Base-by-base conservation (phyloP, 2,113 vertebrate genomes). In the Nestor notabilis region DNA sequence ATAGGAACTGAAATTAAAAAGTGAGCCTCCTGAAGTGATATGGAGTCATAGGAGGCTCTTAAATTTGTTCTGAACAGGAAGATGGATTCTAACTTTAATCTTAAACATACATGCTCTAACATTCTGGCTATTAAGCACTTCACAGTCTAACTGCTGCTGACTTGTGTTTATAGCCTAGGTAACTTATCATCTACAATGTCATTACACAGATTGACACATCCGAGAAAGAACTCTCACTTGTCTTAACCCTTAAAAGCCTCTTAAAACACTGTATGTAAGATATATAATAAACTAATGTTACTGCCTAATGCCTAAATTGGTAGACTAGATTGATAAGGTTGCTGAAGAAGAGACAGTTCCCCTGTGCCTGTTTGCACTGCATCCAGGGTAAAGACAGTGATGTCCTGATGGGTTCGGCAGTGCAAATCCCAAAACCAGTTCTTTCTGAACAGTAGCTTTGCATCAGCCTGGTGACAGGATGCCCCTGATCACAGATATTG, bases 351-450 rank as follows among this genome's bases (percentile, higher is more conserved):
- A 60, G 13, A 18, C 28, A 49, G 27, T 55, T 83, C 37, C 69
- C 7, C 0, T 56, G 35, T 84, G 37, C 15, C 50, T 35, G 17
- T 46, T 75, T 44, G 41, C 41, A 53, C 47, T 60, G 21, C 29
- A 37, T 5, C 8, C 47, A 60, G 28, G 35, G 61, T 13, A 85
- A 60, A 74, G 89, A 37, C 77, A 84, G 35, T 0, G 0, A 61
- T 3, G 2, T 49, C 31, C 49, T 58, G 56, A 21, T 0, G 5
- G 29, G 11, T 46, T 74, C 3, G 0, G 8, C 23, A 35, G 53
- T 24, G 47, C 89, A 66, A 90, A 76, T 68, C 70, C 74, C 75
- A 33, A 87, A 64, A 72, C 33, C 0, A 0, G 24, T 79, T 87
- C 83, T 61, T 69, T 43, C 44, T 52, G 28, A 87, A 84, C 47